Conservation (phyloP, 92 coral and sea anemone species). For the Desmophyllum pertusum region DNA sequence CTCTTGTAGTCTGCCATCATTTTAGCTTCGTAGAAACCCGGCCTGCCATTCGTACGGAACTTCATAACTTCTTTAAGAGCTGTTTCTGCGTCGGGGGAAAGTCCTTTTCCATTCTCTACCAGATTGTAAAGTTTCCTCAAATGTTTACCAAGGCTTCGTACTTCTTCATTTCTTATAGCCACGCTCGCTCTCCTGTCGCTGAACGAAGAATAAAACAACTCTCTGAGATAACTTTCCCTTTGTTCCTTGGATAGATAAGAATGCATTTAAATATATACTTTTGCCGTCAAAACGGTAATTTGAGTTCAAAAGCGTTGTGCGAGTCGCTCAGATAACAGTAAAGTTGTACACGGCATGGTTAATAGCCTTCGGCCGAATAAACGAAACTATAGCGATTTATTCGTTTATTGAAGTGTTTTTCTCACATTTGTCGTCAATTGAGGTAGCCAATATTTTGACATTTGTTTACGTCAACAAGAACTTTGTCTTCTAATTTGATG, state of each 20-base stretch:
- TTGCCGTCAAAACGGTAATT: no score
- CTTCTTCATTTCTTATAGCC: conserved; percentile 70
- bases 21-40: conserved; percentile 84
- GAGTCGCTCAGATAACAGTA: background rate
- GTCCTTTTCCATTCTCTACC: conserved; percentile 75
- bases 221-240: conserved; percentile 86
- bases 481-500: conserved; percentile 14
- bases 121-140: conserved; percentile 67
- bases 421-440: conserved; percentile 14
- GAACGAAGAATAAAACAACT: conserved; percentile 83
- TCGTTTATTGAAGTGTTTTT: conserved; percentile 2
- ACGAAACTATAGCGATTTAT: background rate
- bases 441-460: conserved; percentile 35
- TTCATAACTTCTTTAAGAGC: conserved; percentile 64
- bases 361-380: background rate
- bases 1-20: conserved; percentile 77
- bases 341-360: background rate
- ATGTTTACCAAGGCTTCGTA: conserved; percentile 60
- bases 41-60: conserved; percentile 80
- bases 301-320: background rate
- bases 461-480: conserved; percentile 4
- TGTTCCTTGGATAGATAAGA: conserved; percentile 82
- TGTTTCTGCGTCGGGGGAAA: conserved; percentile 75
- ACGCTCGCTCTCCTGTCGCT: conserved; percentile 82
- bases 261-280: conserved; percentile 69